Evolutionary conservation across 2,888 invertebrate genomes (phyloP).

Genomic region (Caenorhabditis becei): DNA sequence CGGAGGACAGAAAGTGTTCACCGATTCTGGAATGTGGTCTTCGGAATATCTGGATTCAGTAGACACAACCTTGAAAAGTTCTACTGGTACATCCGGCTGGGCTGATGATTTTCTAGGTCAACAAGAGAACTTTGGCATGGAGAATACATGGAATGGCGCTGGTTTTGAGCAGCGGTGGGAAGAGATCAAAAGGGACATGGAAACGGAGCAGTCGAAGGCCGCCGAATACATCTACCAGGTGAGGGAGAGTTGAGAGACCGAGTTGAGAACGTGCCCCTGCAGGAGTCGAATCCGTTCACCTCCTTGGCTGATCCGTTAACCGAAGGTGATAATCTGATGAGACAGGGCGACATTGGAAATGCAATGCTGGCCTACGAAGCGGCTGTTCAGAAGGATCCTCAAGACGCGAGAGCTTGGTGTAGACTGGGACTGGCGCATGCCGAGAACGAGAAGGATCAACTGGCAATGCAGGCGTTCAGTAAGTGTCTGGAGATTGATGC

Average conservation of each 20-base stretch:
- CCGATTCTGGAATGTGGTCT: conserved; percentile 74
- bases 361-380: conserved; percentile 97
- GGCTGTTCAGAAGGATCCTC: conserved; percentile 85
- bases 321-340: conserved; percentile 83
- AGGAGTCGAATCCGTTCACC: conserved; percentile 67
- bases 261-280: conserved; percentile 3
- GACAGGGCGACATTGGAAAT: conserved; percentile 92
- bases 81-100: conserved; percentile 16
- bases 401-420: conserved; percentile 86
- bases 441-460: conserved; percentile 96
- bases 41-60: conserved; percentile 74
- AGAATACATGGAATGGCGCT: conserved; percentile 30
- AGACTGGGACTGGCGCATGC: conserved; percentile 90
- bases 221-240: conserved; percentile 41
- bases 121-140: conserved; percentile 39
- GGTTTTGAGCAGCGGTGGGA: conserved; percentile 56
- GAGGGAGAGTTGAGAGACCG: neutral
- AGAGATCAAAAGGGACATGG: conserved; percentile 51
- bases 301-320: conserved; percentile 59
- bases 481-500: conserved; percentile 83
- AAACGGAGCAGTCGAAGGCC: conserved; percentile 15
- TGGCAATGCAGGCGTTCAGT: conserved; percentile 93
- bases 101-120: conserved; percentile 49
- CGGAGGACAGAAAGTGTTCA: neutral
- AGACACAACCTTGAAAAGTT: conserved; percentile 57